Evolutionary conservation across 2,888 invertebrate species (phyloP), one percentile per base, ranked within the genome.

Genomic region (Phorcus lineatus): DNA sequence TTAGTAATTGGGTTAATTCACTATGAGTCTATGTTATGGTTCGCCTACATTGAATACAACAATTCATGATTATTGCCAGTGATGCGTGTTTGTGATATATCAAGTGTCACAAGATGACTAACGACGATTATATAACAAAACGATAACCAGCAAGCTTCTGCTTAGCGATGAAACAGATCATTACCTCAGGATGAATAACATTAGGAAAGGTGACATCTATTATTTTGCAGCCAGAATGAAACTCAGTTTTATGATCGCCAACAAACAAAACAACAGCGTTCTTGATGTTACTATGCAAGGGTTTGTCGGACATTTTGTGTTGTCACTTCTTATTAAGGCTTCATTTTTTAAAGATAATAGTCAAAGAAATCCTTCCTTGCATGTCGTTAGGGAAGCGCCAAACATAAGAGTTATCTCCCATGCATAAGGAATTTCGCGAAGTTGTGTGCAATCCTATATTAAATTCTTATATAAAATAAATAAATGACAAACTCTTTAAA

Each of bases 161-260:
- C n/a, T n/a, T n/a, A n/a, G n/a, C n/a, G n/a, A n/a, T n/a, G n/a
- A n/a, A n/a, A n/a, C n/a, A n/a, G n/a, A n/a, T n/a, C n/a, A 54
- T 75, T 85, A 91, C 92, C 91, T 92, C 91, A 54, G 91, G 90
- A 77, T 88, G 87, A 9, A 89, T 83, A n/a, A 90, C 85, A 81
- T 89, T 92, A 31, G 91, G 91, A 80, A 92, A 90, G 2, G 90
- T 89, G 57, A 92, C 83, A 70, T 91, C 91, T 36, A 92, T 87
- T n/a, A 91, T 84, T 79, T 87, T 87, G 83, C 91, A 92, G 28
- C 92, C 92, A 66, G 89, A 88, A 75, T 87, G 84, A 81, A 91
- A 90, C 36, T 87, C 90, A 22, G 83, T 83, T 79, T 88, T 89
- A 16, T 81, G 77, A 75, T 91, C 91, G 16, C 88, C 87, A 36